A percentile compares a stretch with the other conserved stretches of the same genome.
These are phyloP conservation scores for Tipula helvola DNA, from an alignment of 2,888 invertebrate genomes.

Conservation along the genomic window DNA sequence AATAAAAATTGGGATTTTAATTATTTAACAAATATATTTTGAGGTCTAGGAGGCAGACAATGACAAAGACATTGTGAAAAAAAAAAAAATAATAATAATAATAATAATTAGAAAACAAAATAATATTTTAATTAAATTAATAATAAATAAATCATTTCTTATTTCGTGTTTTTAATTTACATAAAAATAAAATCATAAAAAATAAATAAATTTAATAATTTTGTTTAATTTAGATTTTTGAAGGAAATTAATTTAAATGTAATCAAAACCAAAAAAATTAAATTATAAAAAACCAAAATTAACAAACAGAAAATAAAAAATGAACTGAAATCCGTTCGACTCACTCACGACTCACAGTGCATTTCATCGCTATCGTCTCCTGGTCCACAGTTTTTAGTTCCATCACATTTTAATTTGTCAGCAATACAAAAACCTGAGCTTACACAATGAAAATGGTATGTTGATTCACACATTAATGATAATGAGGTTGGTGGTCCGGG, in stretches of 20 bases:
- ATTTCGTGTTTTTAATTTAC: not conserved
- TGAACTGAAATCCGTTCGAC: conserved; percentile 40
- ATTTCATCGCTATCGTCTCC: conserved; percentile 38
- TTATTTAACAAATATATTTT: not conserved
- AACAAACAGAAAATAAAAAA: conserved; percentile 25
- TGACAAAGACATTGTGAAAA: conserved; percentile 6
- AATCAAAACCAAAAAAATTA: conserved; percentile 18
- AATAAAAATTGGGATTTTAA: not conserved
- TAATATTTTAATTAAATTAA: not conserved
- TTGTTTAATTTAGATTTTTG: not conserved
- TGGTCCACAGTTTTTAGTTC: conserved; percentile 62
- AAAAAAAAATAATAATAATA: not conserved
- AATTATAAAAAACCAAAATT: conserved; percentile 15
- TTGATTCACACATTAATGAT: conserved; percentile 37
- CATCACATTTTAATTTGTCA: conserved; percentile 61
- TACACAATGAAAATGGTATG: conserved; percentile 58
- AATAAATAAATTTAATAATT: not conserved
- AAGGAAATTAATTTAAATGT: conserved; percentile 18
- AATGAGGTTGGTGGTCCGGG: conserved; percentile 35
- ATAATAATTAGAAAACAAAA: not conserved
- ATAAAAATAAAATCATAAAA: conserved; percentile 9
- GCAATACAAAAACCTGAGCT: conserved; percentile 69
- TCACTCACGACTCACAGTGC: conserved; percentile 41
- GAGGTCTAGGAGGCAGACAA: conserved; percentile 9
- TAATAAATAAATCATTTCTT: not conserved